Percentiles rank a stretch among this genome's conserved stretches.
Evolutionary conservation across 2,797 vertebrate species (phyloP).

Genomic region (Sebastiscus tertius): DNA sequence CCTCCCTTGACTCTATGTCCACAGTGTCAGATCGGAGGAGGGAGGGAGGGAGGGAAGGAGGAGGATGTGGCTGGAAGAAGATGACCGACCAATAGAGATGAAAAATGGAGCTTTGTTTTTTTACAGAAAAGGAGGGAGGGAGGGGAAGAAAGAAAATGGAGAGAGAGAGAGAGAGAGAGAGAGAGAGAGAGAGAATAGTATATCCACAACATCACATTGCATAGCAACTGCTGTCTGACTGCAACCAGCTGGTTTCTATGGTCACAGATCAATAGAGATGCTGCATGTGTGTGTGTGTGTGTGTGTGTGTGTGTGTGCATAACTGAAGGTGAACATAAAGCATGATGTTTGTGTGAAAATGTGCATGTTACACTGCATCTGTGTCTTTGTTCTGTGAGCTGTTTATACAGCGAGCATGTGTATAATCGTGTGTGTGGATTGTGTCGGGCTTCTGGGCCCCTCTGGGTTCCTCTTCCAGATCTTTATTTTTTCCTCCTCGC

Average conservation of each 20-base stretch:
- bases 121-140: background rate
- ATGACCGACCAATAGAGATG: background rate
- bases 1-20: background rate
- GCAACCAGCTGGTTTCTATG: slow-evolving; percentile 88
- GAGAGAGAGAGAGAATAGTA: slow-evolving; percentile 32
- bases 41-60: slow-evolving; percentile 13
- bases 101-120: background rate
- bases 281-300: slow-evolving; percentile 76
- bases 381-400: background rate
- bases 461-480: background rate
- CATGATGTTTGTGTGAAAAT: slow-evolving; percentile 2
- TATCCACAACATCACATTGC: slow-evolving; percentile 78
- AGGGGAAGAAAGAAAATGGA: background rate
- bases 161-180: background rate
- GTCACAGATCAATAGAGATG: slow-evolving; percentile 91
- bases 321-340: background rate
- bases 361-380: background rate
- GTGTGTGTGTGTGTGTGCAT: background rate
- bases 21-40: slow-evolving; percentile 24
- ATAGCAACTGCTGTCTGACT: slow-evolving; percentile 77
- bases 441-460: background rate
- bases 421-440: no score
- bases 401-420: background rate
- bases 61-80: background rate
- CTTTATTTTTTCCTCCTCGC: background rate